Evolutionary conservation across 2,113 vertebrate genomes (phyloP).

Genomic region (Gobiocypris rarus): DNA sequence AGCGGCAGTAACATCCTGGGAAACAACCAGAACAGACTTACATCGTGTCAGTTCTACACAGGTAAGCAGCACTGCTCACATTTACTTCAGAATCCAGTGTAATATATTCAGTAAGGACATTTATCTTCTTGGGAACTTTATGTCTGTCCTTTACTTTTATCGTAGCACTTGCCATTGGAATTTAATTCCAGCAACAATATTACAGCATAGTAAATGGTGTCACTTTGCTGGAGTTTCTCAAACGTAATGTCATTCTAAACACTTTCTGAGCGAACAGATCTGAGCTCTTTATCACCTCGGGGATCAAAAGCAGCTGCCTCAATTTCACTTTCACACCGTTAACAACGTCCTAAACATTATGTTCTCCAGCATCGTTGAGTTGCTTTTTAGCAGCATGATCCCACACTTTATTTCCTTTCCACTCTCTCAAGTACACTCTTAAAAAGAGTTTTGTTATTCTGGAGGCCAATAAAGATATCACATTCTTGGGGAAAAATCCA

Average conservation of each 20-base stretch:
- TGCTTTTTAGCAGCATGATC: slow-evolving; percentile 1
- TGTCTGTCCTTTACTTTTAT: background rate
- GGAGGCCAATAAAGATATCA: background rate
- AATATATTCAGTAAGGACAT: background rate
- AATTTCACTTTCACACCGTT: slow-evolving; percentile 24
- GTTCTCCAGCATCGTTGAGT: slow-evolving; percentile 2
- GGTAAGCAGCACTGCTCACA: background rate
- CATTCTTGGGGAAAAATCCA: background rate
- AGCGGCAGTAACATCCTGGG: background rate
- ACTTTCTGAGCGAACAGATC: slow-evolving; percentile 23
- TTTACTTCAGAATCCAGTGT: background rate
- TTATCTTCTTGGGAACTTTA: background rate
- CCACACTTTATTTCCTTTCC: slow-evolving; percentile 19
- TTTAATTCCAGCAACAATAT: slow-evolving; percentile 10
- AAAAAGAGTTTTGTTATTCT: slow-evolving; percentile 24
- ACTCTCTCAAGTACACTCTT: background rate
- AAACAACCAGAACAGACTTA: background rate
- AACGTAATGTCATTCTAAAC: slow-evolving; percentile 43
- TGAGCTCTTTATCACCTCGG: slow-evolving; percentile 44
- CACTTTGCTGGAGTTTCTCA: slow-evolving; percentile 15
- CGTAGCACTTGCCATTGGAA: background rate
- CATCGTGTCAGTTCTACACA: background rate
- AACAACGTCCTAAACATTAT: slow-evolving; percentile 27
- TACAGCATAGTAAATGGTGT: slow-evolving; percentile 24
- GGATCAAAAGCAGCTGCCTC: slow-evolving; percentile 30